These are phyloP conservation scores for Ovis canadensis DNA, from an alignment of 2,113 vertebrate species.

Conservation along the genomic window DNA sequence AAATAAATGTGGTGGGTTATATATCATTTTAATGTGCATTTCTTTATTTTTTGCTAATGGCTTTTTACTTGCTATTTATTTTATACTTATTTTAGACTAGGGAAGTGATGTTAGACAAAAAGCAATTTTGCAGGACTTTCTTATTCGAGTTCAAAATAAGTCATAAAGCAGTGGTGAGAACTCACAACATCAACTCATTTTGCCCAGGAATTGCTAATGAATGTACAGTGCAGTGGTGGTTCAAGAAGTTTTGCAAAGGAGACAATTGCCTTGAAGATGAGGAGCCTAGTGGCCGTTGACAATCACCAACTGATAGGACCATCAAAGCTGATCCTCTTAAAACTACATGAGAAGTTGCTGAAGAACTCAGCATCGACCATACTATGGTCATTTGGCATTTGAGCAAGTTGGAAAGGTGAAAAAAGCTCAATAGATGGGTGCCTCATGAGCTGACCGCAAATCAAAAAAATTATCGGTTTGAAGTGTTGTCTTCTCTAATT, in stretches of 20 bases:
- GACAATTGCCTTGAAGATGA: background rate
- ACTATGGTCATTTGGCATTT: background rate
- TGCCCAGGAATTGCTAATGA: background rate
- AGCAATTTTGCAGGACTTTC: background rate
- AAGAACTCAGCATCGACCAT: background rate
- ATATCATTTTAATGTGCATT: background rate
- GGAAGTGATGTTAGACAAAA: background rate
- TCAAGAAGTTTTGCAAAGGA: background rate
- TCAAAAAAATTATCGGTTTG: background rate
- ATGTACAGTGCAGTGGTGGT: background rate
- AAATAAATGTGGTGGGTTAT: background rate
- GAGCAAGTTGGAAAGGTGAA: background rate
- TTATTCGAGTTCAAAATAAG: background rate
- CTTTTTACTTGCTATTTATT: background rate
- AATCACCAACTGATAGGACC: background rate
- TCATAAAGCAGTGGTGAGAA: background rate
- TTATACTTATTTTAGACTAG: background rate
- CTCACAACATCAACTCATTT: background rate
- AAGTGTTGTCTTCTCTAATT: background rate
- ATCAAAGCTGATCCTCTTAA: background rate
- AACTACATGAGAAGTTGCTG: background rate
- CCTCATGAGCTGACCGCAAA: background rate
- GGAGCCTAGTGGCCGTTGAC: background rate
- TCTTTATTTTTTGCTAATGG: background rate
- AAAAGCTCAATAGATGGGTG: background rate